phyloP scores from a whole-genome alignment of 2,888 invertebrate genomes.

The Heliothis peltigera region DNA sequence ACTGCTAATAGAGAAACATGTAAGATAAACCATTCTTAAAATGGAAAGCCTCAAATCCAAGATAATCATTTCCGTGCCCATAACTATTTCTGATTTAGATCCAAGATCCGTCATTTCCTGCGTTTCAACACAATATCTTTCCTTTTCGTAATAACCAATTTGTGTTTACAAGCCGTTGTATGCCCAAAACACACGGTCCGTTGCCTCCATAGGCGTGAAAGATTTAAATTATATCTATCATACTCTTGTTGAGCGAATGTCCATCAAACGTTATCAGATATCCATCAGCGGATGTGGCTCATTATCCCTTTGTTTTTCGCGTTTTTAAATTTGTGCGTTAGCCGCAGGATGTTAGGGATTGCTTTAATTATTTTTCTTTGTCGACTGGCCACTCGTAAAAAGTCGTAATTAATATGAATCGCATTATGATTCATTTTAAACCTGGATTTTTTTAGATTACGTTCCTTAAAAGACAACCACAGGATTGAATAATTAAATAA shows the following conservation, averaged over 20 bases:
- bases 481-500: too few species aligned
- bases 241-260: conserved; percentile 65
- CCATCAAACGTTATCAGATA: conserved; percentile 65
- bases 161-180: conserved; percentile 73
- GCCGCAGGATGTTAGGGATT: conserved; percentile 20
- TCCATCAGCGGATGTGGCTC: conserved; percentile 71
- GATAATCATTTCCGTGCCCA: conserved; percentile 31
- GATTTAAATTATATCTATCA: conserved; percentile 68
- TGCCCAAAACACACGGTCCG: conserved; percentile 69
- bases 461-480: too few species aligned
- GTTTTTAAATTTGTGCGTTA: conserved; percentile 28
- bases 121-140: conserved; percentile 61
- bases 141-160: conserved; percentile 71
- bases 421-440: background rate
- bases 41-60: conserved; percentile 32
- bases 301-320: conserved; percentile 74
- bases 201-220: conserved; percentile 66
- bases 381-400: background rate
- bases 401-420: background rate
- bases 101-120: conserved; percentile 56
- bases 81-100: conserved; percentile 43
- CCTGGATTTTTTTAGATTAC: too few species aligned
- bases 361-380: conserved; percentile 19
- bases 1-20: too few species aligned
- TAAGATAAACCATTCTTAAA: conserved; percentile 18